phyloP scores from a whole-genome alignment of 1,140 invertebrate genomes.

The Formica selysi region DNA sequence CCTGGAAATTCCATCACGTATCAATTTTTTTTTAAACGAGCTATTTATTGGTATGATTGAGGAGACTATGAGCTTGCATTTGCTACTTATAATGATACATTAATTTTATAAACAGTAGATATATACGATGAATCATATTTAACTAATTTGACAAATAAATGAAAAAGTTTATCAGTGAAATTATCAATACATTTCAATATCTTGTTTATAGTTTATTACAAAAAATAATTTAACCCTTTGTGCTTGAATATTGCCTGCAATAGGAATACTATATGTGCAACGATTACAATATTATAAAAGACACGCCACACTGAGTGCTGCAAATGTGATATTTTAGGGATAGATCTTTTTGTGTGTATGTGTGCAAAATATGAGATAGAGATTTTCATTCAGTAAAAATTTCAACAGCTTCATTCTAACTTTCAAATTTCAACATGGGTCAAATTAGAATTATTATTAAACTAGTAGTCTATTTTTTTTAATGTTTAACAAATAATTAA shows the following conservation, averaged over 20 bases:
- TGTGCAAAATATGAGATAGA: not conserved
- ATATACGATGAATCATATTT: conserved; percentile 15
- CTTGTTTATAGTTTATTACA: not conserved
- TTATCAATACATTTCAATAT: conserved; percentile 19
- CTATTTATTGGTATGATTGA: not conserved
- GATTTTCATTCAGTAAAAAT: not conserved
- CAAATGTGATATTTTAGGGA: conserved; percentile 27
- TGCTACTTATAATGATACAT: not conserved
- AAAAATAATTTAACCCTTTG: conserved; percentile 54
- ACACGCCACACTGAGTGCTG: conserved; percentile 11
- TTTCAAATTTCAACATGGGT: not conserved
- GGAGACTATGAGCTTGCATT: not conserved
- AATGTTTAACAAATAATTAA: not conserved
- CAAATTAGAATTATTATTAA: not conserved
- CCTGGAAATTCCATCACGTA: conserved; percentile 48
- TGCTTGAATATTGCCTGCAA: conserved; percentile 31
- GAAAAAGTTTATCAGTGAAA: conserved; percentile 13
- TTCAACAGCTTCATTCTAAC: not conserved
- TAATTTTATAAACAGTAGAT: not conserved
- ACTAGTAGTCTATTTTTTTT: not conserved
- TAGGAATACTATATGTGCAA: conserved; percentile 24
- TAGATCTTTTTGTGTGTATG: not conserved
- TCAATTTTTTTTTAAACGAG: conserved; percentile 29
- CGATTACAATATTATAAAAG: conserved; percentile 35
- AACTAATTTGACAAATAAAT: conserved; percentile 45